Conservation (phyloP, 2,797 vertebrate species). For the Cirrhinus molitorella region DNA sequence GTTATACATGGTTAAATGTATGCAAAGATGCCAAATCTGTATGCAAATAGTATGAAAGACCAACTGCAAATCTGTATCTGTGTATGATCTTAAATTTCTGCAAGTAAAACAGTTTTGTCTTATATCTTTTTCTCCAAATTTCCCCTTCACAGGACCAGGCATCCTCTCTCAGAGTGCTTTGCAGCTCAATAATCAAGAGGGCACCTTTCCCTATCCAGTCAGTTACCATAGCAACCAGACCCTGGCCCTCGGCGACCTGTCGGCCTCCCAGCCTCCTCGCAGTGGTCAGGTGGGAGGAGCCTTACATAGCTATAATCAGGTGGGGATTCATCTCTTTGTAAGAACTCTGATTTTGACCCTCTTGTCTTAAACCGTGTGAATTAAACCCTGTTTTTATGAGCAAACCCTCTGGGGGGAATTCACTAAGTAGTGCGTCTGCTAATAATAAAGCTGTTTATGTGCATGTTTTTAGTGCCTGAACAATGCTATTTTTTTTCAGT, state of each 20-base stretch:
- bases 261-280: conserved; percentile 80
- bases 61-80: neutral
- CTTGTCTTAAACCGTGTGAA: conserved; percentile 3
- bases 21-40: neutral
- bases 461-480: neutral
- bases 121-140: conserved; percentile 67
- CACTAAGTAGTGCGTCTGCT: conserved; percentile 7
- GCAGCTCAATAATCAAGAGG: conserved; percentile 96
- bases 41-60: neutral
- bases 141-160: conserved; percentile 86
- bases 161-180: conserved; percentile 96
- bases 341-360: neutral
- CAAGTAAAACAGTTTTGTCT: neutral
- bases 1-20: conserved; percentile 2
- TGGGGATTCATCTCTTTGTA: conserved; percentile 66
- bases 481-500: neutral
- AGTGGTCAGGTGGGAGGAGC: conserved; percentile 86
- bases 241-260: conserved; percentile 89
- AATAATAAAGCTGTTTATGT: neutral
- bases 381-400: conserved; percentile 9
- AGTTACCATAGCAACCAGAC: conserved; percentile 99
- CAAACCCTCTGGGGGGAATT: conserved; percentile 18
- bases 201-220: conserved; percentile 90
- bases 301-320: conserved; percentile 95
- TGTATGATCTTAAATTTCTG: neutral